Conservation (phyloP, 2,113 vertebrate genomes). For the Eupsittula cactorum region DNA sequence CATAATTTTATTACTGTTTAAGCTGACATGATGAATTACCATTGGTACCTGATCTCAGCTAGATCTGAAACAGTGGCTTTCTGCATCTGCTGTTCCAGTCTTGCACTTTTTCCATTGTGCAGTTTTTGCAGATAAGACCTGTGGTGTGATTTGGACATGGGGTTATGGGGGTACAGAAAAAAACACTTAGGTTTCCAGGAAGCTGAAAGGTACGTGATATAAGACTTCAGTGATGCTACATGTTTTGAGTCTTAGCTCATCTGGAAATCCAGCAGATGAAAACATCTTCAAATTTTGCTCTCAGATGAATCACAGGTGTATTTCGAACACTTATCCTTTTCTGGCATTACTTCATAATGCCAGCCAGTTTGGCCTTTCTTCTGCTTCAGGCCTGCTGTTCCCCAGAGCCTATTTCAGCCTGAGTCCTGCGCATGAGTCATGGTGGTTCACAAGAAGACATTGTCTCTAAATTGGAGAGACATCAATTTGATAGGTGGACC, state of each 20-base stretch:
- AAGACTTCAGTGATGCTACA: background rate
- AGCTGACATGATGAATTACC: background rate
- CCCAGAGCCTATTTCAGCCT: background rate
- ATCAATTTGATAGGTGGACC: too few species aligned
- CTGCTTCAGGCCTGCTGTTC: background rate
- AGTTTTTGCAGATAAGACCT: background rate
- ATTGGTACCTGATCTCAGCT: background rate
- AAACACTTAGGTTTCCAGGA: background rate
- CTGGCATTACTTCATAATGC: background rate
- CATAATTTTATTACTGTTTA: background rate
- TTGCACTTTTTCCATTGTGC: background rate
- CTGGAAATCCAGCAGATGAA: background rate
- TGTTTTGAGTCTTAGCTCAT: background rate
- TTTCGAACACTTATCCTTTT: background rate
- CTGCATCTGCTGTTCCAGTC: background rate
- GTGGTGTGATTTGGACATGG: background rate
- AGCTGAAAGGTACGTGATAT: background rate
- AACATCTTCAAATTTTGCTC: background rate
- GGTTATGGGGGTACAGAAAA: background rate
- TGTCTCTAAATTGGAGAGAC: too few species aligned
- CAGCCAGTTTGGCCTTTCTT: background rate
- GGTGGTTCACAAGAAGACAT: background rate
- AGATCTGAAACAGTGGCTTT: background rate
- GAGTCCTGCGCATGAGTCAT: background rate
- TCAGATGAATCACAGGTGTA: background rate